Percentiles rank a stretch among this genome's conserved stretches.
Conservation (phyloP, 2,797 vertebrate genomes). For the Sorex maritimensis region DNA sequence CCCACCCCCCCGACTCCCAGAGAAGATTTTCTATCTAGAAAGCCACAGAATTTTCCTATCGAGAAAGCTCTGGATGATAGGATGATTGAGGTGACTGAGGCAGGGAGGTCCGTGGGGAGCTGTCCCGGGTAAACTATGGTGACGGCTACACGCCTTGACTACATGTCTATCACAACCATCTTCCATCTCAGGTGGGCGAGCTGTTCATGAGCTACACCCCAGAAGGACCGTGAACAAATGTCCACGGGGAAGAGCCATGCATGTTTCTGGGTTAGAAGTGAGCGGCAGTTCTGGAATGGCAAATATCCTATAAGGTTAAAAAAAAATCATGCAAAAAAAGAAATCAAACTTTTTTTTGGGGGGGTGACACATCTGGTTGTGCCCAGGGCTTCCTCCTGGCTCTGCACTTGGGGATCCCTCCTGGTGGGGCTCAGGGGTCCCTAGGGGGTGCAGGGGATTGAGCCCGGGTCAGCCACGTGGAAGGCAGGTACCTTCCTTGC, state of each 20-base stretch:
- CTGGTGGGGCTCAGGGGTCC: too few species aligned
- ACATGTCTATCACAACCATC: background rate
- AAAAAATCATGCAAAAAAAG: background rate
- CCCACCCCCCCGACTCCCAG: background rate
- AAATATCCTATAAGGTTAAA: background rate
- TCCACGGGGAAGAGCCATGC: too few species aligned
- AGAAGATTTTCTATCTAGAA: background rate
- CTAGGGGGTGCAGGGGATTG: too few species aligned
- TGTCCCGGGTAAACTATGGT: background rate
- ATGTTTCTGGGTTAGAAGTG: background rate
- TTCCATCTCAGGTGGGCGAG: background rate
- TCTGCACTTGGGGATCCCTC: too few species aligned
- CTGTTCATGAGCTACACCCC: too few species aligned
- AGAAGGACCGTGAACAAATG: too few species aligned
- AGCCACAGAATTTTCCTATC: too few species aligned
- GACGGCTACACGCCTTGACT: background rate
- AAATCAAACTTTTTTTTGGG: background rate
- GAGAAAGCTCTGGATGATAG: background rate
- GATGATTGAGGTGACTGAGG: background rate
- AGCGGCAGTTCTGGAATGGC: background rate
- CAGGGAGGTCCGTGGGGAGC: background rate
- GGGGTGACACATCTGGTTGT: too few species aligned
- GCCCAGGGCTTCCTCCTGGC: too few species aligned
- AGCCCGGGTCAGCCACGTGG: too few species aligned
- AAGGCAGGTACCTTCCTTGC: too few species aligned